Evolutionary conservation across 2,113 vertebrate genomes (phyloP).

Genomic region (Crocuta crocuta): DNA sequence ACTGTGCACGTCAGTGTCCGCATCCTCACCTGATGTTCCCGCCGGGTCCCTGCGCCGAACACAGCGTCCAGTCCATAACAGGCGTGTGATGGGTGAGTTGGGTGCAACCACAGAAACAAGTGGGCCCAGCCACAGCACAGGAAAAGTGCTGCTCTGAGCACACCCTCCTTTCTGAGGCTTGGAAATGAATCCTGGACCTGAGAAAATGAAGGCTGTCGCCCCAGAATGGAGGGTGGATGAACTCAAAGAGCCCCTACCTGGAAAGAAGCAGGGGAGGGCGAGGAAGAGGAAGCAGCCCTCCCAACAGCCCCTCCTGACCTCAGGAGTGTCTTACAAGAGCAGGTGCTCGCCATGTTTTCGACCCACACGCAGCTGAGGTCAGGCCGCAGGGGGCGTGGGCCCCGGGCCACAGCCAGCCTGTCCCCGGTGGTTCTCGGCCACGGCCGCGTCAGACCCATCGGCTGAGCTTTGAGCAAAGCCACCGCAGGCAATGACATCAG

Average conservation of each 20-base stretch:
- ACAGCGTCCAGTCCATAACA: fast-evolving
- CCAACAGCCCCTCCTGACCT: neutral
- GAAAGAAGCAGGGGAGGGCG: neutral
- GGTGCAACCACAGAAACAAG: neutral
- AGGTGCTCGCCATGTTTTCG: neutral
- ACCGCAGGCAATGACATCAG: neutral
- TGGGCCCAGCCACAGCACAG: neutral
- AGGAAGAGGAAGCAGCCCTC: neutral
- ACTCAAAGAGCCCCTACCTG: neutral
- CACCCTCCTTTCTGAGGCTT: neutral
- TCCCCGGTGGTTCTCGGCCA: neutral
- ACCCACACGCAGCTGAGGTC: neutral
- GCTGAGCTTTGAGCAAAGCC: neutral
- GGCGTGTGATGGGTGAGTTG: too few relatives aligned
- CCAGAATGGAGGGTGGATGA: too few relatives aligned
- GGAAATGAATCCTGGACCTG: neutral
- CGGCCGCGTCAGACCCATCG: neutral
- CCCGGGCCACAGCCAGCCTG: neutral
- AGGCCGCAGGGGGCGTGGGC: neutral
- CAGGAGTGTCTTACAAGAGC: neutral
- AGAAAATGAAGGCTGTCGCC: neutral
- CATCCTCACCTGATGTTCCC: neutral
- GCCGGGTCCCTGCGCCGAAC: neutral
- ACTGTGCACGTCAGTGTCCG: neutral
- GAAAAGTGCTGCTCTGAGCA: neutral